Evolutionary conservation across 2,888 invertebrate genomes (phyloP).

Genomic region (Odontocolon sp.): DNA sequence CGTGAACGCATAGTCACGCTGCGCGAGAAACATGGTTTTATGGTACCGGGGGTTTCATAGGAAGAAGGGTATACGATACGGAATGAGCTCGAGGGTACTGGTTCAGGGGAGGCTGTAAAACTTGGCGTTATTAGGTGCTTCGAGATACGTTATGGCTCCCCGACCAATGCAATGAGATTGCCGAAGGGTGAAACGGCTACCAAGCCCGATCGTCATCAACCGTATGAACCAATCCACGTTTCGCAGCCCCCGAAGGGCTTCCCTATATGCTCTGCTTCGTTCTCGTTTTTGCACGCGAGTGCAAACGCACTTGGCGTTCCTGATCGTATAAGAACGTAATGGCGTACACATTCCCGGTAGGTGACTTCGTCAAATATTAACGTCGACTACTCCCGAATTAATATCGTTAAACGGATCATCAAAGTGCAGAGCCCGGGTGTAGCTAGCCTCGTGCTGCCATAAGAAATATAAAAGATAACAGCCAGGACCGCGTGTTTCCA

Average conservation of each 20-base stretch:
- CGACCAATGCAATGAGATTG: constrained; percentile 57
- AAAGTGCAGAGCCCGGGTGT: constrained; percentile 35
- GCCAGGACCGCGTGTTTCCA: not conserved
- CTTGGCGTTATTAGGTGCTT: constrained; percentile 61
- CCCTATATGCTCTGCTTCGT: constrained; percentile 6
- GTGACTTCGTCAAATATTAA: constrained; percentile 73
- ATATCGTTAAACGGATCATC: constrained; percentile 70
- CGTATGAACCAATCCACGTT: constrained; percentile 56
- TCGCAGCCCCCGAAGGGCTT: not conserved
- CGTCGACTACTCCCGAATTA: constrained; percentile 69
- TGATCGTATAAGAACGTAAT: constrained; percentile 65
- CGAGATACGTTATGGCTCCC: constrained; percentile 52
- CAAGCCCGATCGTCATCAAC: constrained; percentile 45
- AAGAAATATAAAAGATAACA: constrained; percentile 29
- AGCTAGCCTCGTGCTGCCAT: not conserved
- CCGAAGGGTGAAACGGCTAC: constrained; percentile 46
- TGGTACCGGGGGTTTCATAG: constrained; percentile 47
- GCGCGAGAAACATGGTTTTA: constrained; percentile 52
- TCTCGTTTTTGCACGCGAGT: constrained; percentile 32
- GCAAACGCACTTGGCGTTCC: constrained; percentile 43
- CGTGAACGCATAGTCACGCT: constrained; percentile 28
- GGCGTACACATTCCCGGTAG: constrained; percentile 66
- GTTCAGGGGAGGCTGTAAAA: constrained; percentile 67
- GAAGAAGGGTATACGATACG: constrained; percentile 62
- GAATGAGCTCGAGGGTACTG: constrained; percentile 57